These are phyloP conservation scores for Calliopsis andreniformis DNA, from an alignment of 1,140 invertebrate genomes.

Conservation along the genomic window DNA sequence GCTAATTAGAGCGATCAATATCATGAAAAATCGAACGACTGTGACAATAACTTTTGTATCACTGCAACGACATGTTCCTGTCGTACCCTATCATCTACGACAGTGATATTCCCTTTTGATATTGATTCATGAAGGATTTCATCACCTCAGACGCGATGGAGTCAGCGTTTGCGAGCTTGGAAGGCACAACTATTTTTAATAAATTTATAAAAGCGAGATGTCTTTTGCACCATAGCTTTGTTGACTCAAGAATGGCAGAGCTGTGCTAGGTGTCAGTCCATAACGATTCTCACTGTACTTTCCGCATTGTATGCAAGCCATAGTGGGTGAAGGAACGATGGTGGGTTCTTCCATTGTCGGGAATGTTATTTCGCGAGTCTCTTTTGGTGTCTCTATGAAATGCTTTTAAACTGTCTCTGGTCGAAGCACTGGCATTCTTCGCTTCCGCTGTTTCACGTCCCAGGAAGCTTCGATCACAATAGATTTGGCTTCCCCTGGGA, in stretches of 20 bases:
- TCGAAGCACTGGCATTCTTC: constrained; percentile 35
- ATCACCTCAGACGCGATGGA: neutral
- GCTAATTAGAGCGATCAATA: neutral
- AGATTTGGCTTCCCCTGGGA: constrained; percentile 14
- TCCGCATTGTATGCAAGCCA: constrained; percentile 8
- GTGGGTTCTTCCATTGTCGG: constrained; percentile 44
- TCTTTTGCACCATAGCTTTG: neutral
- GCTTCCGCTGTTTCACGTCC: constrained; percentile 11
- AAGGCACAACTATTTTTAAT: too few relatives aligned
- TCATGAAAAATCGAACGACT: neutral
- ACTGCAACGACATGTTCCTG: neutral
- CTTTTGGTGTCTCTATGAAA: constrained; percentile 50
- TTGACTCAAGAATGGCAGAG: neutral
- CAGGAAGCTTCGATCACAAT: constrained; percentile 43
- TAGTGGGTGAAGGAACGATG: constrained; percentile 19
- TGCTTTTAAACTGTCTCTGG: constrained; percentile 32
- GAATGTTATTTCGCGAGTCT: constrained; percentile 37
- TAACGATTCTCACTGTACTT: neutral
- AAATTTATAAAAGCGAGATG: too few relatives aligned
- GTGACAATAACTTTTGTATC: constrained; percentile 24
- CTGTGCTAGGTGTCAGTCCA: constrained; percentile 16
- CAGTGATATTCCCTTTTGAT: neutral
- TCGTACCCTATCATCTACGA: constrained; percentile 4
- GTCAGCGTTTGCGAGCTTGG: constrained; percentile 19
- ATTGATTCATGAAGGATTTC: neutral